These are phyloP conservation scores for Tragulus kanchil DNA, from an alignment of 2,113 vertebrate genomes.

Conservation along the genomic window DNA sequence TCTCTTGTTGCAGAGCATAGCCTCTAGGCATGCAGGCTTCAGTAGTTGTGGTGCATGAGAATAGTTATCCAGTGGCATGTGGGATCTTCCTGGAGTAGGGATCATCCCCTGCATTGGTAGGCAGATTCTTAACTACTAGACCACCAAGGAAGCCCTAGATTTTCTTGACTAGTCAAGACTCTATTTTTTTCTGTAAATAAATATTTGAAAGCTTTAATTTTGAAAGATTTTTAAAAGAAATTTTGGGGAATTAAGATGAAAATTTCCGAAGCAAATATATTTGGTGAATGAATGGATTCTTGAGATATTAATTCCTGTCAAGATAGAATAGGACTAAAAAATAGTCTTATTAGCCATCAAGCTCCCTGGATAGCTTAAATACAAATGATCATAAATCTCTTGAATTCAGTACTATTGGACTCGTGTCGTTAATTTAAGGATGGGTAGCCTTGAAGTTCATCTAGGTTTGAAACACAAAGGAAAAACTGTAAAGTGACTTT, in stretches of 20 bases:
- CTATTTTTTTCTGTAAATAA: background rate
- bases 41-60: background rate
- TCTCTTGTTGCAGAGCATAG: background rate
- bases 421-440: background rate
- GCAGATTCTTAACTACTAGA: background rate
- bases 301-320: conserved; percentile 15
- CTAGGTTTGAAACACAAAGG: background rate
- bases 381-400: background rate
- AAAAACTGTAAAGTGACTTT: background rate
- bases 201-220: conserved; percentile 5
- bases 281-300: conserved; percentile 37
- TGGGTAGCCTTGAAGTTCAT: background rate
- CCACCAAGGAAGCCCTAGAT: background rate
- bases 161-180: background rate
- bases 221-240: background rate
- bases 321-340: background rate
- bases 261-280: background rate
- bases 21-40: background rate
- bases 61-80: background rate
- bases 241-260: background rate
- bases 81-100: background rate
- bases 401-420: background rate
- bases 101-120: background rate
- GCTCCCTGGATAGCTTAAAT: background rate
- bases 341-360: background rate